phyloP scores from a whole-genome alignment of 2,113 vertebrate genomes.

The Solea senegalensis region DNA sequence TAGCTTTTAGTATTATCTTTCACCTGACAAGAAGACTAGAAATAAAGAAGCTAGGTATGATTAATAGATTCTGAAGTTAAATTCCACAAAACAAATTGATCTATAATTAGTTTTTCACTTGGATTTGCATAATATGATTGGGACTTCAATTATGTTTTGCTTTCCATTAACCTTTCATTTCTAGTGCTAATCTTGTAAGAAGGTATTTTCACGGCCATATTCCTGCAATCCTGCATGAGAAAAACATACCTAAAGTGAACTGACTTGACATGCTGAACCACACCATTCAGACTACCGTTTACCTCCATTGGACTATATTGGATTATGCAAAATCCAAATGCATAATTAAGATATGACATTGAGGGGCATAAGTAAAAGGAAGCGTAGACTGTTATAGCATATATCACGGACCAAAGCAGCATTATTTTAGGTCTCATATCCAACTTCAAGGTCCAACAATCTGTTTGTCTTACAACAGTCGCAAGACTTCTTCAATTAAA shows the following conservation, averaged over 20 bases:
- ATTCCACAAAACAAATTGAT: slow-evolving; percentile 18
- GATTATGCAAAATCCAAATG: too few relatives aligned
- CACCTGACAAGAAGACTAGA: not conserved
- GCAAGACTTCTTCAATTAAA: not conserved
- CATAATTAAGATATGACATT: too few relatives aligned
- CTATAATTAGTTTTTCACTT: not conserved
- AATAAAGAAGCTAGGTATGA: not conserved
- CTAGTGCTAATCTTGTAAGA: slow-evolving; percentile 27
- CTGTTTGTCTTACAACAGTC: too few relatives aligned
- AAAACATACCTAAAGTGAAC: slow-evolving; percentile 28
- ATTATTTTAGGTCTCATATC: too few relatives aligned
- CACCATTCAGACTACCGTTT: not conserved
- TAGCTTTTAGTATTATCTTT: not conserved
- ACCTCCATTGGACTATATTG: too few relatives aligned
- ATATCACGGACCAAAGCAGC: too few relatives aligned
- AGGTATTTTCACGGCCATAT: slow-evolving; percentile 33
- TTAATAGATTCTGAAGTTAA: not conserved
- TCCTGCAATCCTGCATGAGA: slow-evolving; percentile 8
- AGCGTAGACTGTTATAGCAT: too few relatives aligned
- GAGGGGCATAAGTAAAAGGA: too few relatives aligned
- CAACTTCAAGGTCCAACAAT: too few relatives aligned
- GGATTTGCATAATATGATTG: slow-evolving; percentile 6
- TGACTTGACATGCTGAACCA: not conserved
- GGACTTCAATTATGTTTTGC: slow-evolving; percentile 5
- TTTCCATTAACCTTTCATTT: slow-evolving; percentile 41